These are phyloP conservation scores for Leucophenga maculata DNA, from an alignment of 2,888 invertebrate genomes.

Conservation along the genomic window DNA sequence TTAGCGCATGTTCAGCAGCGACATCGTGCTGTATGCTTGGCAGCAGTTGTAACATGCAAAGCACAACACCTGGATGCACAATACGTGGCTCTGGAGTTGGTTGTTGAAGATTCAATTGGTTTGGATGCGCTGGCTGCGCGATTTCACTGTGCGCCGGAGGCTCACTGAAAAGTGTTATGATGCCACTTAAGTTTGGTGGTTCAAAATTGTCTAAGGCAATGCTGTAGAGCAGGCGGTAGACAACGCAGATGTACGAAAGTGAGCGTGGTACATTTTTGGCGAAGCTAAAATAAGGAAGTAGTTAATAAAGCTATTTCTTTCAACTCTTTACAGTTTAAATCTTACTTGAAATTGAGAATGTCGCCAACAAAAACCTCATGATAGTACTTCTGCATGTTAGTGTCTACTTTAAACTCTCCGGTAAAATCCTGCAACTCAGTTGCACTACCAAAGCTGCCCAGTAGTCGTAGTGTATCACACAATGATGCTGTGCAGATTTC, in stretches of 20 bases:
- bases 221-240: conserved; percentile 92
- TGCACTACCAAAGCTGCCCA: conserved; percentile 88
- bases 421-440: conserved; percentile 73
- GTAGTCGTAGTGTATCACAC: conserved; percentile 90
- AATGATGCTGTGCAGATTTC: conserved; percentile 96
- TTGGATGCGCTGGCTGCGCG: conserved; percentile 74
- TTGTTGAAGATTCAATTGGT: conserved; percentile 82
- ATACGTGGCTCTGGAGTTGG: conserved; percentile 87
- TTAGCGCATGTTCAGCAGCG: conserved; percentile 75
- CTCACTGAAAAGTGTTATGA: conserved; percentile 73
- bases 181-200: conserved; percentile 82
- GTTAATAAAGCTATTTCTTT: no score
- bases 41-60: conserved; percentile 93
- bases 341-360: conserved; percentile 75
- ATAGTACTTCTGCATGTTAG: conserved; percentile 73
- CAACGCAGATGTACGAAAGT: conserved; percentile 86
- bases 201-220: conserved; percentile 96
- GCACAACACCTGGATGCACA: conserved; percentile 95
- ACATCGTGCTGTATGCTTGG: conserved; percentile 81
- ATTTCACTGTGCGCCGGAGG: conserved; percentile 59
- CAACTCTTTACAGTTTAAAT: neutral
- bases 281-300: conserved; percentile 73
- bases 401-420: conserved; percentile 62
- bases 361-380: conserved; percentile 85
- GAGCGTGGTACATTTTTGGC: conserved; percentile 83